Percentiles rank a stretch among this genome's conserved stretches.
Evolutionary conservation across 2,888 invertebrate species (phyloP).

Genomic region (Alloplasta piceator): DNA sequence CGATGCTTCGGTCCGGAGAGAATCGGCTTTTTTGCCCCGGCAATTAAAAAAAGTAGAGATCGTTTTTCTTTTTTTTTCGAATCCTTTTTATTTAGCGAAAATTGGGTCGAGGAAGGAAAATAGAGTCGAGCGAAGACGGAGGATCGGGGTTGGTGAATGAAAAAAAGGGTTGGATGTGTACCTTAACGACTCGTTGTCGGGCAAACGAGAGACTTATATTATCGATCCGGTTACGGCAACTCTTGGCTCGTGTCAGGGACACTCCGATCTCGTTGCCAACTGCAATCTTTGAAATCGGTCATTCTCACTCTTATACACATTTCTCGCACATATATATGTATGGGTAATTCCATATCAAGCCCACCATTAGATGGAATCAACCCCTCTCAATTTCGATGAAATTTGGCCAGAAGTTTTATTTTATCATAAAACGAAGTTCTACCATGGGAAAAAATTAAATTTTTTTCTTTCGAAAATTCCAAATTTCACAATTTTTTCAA

Average conservation of each 20-base stretch:
- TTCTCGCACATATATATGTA: no score
- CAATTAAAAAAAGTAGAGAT: not conserved
- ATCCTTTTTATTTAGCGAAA: no score
- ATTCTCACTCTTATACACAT: conserved; percentile 25
- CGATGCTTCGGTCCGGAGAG: not conserved
- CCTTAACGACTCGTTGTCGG: conserved; percentile 60
- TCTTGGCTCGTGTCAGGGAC: conserved; percentile 69
- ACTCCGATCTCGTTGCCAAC: conserved; percentile 70
- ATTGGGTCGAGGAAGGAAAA: conserved; percentile 54
- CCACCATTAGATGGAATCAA: no score
- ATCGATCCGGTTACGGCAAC: conserved; percentile 67
- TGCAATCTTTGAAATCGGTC: conserved; percentile 69
- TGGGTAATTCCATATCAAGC: no score
- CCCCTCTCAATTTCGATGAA: no score
- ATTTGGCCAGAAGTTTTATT: no score
- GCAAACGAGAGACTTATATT: conserved; percentile 46
- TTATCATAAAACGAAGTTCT: no score
- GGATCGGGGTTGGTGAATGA: no score
- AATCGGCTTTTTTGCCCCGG: not conserved
- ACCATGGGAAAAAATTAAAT: no score
- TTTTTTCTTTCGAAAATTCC: no score
- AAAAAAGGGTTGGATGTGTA: no score
- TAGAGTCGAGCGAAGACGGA: conserved; percentile 42
- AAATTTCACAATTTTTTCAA: no score
- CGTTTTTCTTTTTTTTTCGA: not conserved